phyloP scores from a whole-genome alignment of 1,140 invertebrate genomes.

The Samia ricini region DNA sequence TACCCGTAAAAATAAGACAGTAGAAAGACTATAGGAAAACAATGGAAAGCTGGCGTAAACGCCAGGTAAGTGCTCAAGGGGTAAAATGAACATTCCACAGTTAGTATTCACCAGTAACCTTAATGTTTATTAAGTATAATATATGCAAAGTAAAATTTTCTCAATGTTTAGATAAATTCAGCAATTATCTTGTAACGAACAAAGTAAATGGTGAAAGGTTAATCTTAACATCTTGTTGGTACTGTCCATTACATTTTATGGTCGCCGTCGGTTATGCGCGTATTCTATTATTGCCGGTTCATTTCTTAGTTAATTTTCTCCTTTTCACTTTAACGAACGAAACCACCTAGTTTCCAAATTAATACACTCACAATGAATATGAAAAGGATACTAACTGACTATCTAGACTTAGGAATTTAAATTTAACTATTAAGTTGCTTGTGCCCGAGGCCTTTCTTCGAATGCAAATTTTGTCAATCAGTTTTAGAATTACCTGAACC shows the following conservation, averaged over 20 bases:
- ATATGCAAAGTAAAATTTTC: not conserved
- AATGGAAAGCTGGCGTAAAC: no score
- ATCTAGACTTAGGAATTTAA: no score
- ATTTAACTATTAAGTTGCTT: no score
- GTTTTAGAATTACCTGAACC: no score
- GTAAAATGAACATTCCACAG: not conserved
- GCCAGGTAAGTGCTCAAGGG: no score
- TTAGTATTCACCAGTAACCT: not conserved
- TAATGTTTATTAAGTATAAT: no score
- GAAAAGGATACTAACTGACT: not conserved
- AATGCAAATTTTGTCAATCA: no score
- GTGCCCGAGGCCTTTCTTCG: no score
- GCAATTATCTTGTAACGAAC: not conserved
- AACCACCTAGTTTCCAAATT: conserved; percentile 23
- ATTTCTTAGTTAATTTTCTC: conserved; percentile 32
- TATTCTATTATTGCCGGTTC: not conserved
- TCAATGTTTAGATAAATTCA: not conserved
- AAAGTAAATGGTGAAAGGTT: not conserved
- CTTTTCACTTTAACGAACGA: conserved; percentile 42
- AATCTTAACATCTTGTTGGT: conserved; percentile 4
- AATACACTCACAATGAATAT: not conserved
- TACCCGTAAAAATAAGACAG: no score
- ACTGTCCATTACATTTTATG: conserved; percentile 15
- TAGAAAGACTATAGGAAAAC: no score
- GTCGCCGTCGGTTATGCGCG: not conserved